Conservation (phyloP, 1,140 invertebrate genomes). For the Ips nitidus region DNA sequence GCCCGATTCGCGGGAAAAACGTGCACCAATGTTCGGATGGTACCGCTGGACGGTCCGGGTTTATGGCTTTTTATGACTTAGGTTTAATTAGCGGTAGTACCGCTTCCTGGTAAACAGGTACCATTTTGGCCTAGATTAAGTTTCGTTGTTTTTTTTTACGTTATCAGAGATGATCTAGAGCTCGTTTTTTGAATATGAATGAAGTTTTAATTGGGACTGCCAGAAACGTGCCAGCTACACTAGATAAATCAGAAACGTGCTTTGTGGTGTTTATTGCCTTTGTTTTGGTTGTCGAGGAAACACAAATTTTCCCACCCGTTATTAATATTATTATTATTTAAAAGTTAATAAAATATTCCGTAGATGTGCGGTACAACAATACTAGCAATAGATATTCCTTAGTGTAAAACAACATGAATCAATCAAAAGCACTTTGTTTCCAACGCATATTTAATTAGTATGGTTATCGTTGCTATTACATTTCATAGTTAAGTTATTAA, state of each 20-base stretch:
- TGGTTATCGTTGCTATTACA: no score
- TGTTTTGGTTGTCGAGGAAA: no score
- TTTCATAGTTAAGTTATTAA: no score
- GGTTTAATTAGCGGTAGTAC: slow-evolving; percentile 8
- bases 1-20: slow-evolving; percentile 19
- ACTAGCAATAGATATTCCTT: no score
- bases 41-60: background rate
- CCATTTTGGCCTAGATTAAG: background rate
- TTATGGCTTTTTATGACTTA: no score
- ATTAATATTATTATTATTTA: no score
- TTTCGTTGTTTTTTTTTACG: background rate
- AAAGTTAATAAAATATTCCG: no score
- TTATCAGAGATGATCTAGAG: background rate
- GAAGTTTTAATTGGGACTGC: slow-evolving; percentile 19
- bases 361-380: no score
- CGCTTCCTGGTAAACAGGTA: slow-evolving; percentile 7
- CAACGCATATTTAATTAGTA: no score
- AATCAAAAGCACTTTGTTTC: no score
- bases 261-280: background rate
- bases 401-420: no score
- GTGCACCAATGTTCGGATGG: background rate
- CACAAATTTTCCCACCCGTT: no score
- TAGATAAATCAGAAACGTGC: slow-evolving; percentile 11
- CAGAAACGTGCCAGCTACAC: slow-evolving; percentile 14
- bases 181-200: slow-evolving; percentile 12